Evolutionary conservation across 2,797 vertebrate species (phyloP), one percentile per base, ranked within the genome.

Genomic region (Propithecus deckenii): DNA sequence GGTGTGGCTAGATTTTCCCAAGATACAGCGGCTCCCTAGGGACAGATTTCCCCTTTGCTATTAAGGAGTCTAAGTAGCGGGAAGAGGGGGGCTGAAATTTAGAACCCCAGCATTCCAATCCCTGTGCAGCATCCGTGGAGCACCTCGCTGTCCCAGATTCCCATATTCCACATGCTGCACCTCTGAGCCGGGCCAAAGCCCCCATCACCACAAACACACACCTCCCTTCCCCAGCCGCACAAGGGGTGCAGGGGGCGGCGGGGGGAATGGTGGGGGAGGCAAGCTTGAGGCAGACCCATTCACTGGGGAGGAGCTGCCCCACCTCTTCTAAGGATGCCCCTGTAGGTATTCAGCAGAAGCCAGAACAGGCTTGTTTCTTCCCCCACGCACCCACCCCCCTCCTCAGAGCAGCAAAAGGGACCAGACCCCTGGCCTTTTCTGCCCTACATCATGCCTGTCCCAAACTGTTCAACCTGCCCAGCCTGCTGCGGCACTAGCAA

Each of bases 381-480:
- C 41, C 71, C 7, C 12, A 50, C 22, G 41, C 14, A 28, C 46
- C 22, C 22, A 1, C 35, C 59, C n/a, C 28, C 35, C 55, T 43
- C 61, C 23, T 55, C 61, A 78, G 59, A 91, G 48, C 61, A 38
- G 38, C 20, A 85, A 91, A 87, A 94, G 55, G 46, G 8, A 17
- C 28, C 4, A 75, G 76, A 91, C 2, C 30, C 90, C 59, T 72
- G 61, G 71, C 63, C 90, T 81, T 94, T 81, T 74, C 69, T 11
- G 20, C 67, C 75, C 52, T 23, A 72, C 28, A 75, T n/a, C 92
- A 90, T 38, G 88, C 67, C 88, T 85, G 83, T 95, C 93, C 96
- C 88, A 95, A 96, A 96, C 94, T 48, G 61, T 84, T 87, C 76
- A 63, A 86, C 81, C 81, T 1, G 2, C 76, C 97, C 93, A 86